Percentiles rank a stretch among this genome's conserved stretches.
phyloP scores from a whole-genome alignment of 2,113 vertebrate species.

The Callipepla squamata region DNA sequence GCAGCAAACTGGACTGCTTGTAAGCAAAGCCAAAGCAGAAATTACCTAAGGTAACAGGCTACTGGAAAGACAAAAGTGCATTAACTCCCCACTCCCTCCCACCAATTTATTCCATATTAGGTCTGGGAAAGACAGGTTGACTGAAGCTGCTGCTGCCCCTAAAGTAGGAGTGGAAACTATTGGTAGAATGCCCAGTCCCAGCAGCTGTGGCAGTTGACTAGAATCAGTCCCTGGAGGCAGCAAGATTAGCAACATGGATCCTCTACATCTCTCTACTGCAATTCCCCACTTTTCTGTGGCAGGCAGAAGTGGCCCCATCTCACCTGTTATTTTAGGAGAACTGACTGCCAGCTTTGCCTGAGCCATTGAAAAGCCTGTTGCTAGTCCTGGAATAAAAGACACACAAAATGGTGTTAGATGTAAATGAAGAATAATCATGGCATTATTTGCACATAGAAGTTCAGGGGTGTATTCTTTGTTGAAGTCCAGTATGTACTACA shows the following conservation, averaged over 20 bases:
- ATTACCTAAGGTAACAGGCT: neutral
- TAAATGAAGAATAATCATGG: neutral
- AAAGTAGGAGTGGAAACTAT: conserved; percentile 55
- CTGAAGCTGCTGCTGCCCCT: conserved; percentile 36
- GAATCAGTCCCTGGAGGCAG: conserved; percentile 47
- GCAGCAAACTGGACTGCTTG: neutral
- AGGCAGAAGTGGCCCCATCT: neutral
- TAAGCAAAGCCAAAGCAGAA: neutral
- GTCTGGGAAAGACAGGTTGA: conserved; percentile 32
- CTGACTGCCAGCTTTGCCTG: neutral
- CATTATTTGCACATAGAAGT: conserved; percentile 1
- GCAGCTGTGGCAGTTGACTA: conserved; percentile 58
- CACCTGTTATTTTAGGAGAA: conserved; percentile 40
- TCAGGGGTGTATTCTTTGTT: neutral
- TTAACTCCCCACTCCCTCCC: neutral
- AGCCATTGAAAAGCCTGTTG: neutral
- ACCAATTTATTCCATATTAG: conserved; percentile 41
- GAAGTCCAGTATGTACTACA: neutral
- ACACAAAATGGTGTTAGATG: neutral
- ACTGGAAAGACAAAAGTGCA: neutral
- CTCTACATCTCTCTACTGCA: conserved; percentile 1
- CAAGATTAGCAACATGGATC: conserved; percentile 25
- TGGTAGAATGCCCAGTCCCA: conserved; percentile 59
- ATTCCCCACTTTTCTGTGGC: neutral
- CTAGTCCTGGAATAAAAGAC: conserved; percentile 13